Conservation (phyloP, 2,797 vertebrate genomes). For the Muscicapa striata region DNA sequence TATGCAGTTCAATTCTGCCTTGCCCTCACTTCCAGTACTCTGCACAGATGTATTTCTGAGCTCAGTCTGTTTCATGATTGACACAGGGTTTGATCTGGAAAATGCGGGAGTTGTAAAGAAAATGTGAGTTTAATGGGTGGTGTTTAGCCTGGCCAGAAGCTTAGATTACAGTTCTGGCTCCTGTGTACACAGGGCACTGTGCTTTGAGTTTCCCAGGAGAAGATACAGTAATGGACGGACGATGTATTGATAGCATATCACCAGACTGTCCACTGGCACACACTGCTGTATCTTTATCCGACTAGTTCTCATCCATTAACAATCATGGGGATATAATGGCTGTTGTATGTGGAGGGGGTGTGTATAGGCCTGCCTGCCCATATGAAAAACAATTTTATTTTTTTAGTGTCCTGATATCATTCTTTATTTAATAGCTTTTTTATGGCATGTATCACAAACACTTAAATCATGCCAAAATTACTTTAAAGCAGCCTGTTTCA, state of each 20-base stretch:
- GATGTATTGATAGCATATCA: neutral
- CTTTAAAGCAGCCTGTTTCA: neutral
- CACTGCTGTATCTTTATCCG: neutral
- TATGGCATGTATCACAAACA: neutral
- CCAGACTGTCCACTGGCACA: neutral
- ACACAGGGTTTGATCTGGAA: neutral
- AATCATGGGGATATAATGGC: neutral
- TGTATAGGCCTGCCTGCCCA: neutral
- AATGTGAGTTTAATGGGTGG: neutral
- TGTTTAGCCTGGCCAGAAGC: neutral
- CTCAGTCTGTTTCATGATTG: neutral
- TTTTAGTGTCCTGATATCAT: neutral
- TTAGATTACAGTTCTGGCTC: neutral
- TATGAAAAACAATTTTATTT: neutral
- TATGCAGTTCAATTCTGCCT: neutral
- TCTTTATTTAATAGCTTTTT: neutral
- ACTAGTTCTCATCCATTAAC: neutral
- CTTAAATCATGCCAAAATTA: neutral
- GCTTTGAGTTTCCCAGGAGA: constrained; percentile 10
- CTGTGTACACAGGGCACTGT: neutral
- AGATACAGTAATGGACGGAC: neutral
- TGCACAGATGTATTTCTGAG: neutral
- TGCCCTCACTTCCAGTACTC: neutral
- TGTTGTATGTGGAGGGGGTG: neutral
- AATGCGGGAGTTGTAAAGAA: neutral